phyloP scores from a whole-genome alignment of 1,140 invertebrate species.

The Drosophila repleta region DNA sequence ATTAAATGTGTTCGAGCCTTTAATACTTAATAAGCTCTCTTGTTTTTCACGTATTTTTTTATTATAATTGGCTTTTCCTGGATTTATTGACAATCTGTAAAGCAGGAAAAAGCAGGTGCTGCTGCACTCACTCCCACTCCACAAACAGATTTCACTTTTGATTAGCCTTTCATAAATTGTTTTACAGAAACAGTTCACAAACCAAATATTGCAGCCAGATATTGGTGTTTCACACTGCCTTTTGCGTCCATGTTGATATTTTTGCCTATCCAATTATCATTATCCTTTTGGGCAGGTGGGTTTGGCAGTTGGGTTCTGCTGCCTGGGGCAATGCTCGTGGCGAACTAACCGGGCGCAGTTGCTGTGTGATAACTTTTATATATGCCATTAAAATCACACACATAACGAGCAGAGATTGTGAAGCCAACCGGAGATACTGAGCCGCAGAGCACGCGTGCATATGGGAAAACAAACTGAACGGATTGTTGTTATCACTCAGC shows the following conservation, averaged over 20 bases:
- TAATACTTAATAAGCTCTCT: no score
- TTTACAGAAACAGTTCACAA: conserved; percentile 29
- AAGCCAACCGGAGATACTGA: conserved; percentile 18
- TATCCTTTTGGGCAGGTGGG: conserved; percentile 10
- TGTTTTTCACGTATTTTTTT: no score
- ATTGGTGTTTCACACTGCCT: conserved; percentile 58
- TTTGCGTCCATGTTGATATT: conserved; percentile 35
- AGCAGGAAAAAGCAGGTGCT: no score
- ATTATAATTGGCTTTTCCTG: no score
- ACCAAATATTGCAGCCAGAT: conserved; percentile 64
- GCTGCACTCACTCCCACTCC: neutral
- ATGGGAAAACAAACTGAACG: conserved; percentile 17
- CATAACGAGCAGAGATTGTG: conserved; percentile 30
- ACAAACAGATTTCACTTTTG: neutral
- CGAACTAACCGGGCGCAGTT: conserved; percentile 55
- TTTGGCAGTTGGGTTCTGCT: neutral
- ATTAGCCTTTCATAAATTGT: neutral
- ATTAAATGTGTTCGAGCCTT: no score
- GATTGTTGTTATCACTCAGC: conserved; percentile 31
- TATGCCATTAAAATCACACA: conserved; percentile 49
- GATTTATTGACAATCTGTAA: no score
- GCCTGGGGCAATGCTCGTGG: conserved; percentile 23
- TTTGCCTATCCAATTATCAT: conserved; percentile 7
- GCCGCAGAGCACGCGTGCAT: neutral
- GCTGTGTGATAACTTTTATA: conserved; percentile 67